Evolutionary conservation across 1,140 invertebrate genomes (phyloP), one percentile per base, ranked within the genome.

Genomic region (Dendrolimus punctatus): DNA sequence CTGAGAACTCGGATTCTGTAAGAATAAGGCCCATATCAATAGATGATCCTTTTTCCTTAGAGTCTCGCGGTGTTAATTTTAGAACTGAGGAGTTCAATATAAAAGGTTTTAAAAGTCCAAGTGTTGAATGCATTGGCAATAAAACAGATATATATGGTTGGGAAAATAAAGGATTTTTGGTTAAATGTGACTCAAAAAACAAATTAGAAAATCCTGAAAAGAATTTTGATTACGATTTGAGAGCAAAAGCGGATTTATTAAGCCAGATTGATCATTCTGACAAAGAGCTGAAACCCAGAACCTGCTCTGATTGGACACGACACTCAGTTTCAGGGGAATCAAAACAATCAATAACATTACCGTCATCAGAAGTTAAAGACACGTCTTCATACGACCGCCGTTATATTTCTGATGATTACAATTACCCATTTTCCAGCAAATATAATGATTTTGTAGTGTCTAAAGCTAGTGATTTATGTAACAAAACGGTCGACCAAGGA

Each of bases 91-190:
- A 73, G 53, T 71, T 74, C 56, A 55, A 49, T n/a, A 50, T 73
- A 45, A 80, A 73, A 71, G 68, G 52, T 50, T 61, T 68, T 51
- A 86, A 81, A 73, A 77, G 73, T 46, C 80, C 80, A 36, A 86
- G 76, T 58, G 76, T 59, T 57, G 83, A 84, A 66, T 75, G 73
- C 62, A 64, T 83, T 50, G 81, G 70, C 58, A 87, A 88, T 69
- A 83, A 84, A 79, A 86, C 83, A 49, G 85, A 87, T 73, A 71
- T 74, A 55, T 88, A 87, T 67, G 85, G 85, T 40, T 87, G 85
- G 85, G 85, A 88, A 79, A 87, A 87, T 60, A 87, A 87, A 70
- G 83, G 79, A 8, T 87, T 87, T 65, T 57, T 76, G 52, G 85
- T 71, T 36, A 87, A 85, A 68, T 77, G 67, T 66, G 70, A 75